phyloP scores from a whole-genome alignment of 2,888 invertebrate genomes.

The Leistus spinibarbis region DNA sequence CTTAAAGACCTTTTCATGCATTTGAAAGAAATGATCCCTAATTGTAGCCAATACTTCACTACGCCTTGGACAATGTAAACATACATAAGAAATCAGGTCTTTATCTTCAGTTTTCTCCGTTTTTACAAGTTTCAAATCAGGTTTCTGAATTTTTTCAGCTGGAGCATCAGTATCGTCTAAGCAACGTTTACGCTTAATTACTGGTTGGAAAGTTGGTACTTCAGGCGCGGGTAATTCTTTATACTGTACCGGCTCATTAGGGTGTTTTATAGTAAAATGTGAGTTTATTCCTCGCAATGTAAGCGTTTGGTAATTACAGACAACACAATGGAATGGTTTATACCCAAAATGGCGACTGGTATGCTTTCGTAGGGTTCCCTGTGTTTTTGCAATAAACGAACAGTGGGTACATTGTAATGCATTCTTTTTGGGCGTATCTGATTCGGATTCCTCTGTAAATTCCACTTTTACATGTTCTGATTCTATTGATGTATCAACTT shows the following conservation, averaged over 20 bases:
- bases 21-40: conserved; percentile 43
- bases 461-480: neutral
- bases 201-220: neutral
- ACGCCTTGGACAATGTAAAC: conserved; percentile 46
- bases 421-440: neutral
- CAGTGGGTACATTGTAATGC: conserved; percentile 36
- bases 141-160: conserved; percentile 24
- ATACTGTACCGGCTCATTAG: conserved; percentile 1
- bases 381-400: conserved; percentile 14
- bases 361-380: conserved; percentile 54
- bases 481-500: neutral
- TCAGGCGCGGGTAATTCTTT: neutral
- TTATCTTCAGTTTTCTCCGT: neutral
- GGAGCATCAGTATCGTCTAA: conserved; percentile 30
- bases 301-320: conserved; percentile 54
- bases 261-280: conserved; percentile 48
- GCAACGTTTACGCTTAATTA: conserved; percentile 18
- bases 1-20: conserved; percentile 41
- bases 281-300: conserved; percentile 49
- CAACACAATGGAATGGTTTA: conserved; percentile 57
- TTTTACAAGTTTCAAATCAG: conserved; percentile 18
- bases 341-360: conserved; percentile 58
- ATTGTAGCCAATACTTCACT: conserved; percentile 40
- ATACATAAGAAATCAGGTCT: conserved; percentile 38
- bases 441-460: neutral